These are phyloP conservation scores for Albula glossodonta DNA, from an alignment of 2,113 vertebrate genomes.

Conservation along the genomic window DNA sequence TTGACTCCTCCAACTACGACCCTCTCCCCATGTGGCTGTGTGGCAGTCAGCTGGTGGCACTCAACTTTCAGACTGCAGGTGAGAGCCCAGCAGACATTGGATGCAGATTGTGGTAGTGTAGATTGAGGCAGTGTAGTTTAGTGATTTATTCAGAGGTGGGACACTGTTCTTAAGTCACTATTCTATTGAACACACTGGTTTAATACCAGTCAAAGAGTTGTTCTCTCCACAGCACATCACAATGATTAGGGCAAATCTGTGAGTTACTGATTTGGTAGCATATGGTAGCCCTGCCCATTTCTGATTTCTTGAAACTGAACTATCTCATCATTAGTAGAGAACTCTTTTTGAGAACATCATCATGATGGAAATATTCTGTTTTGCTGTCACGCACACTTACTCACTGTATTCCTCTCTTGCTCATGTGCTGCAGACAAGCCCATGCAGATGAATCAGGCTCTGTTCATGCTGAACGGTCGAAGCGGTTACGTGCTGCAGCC, in stretches of 20 bases:
- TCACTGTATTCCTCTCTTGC: neutral
- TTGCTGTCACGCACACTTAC: neutral
- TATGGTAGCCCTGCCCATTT: too few species aligned
- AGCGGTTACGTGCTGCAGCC: constrained; percentile 95
- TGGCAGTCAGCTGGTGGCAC: constrained; percentile 93
- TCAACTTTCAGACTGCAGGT: constrained; percentile 99
- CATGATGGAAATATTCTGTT: neutral
- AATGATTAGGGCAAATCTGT: too few species aligned
- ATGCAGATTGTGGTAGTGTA: too few species aligned
- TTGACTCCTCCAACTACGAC: constrained; percentile 98
- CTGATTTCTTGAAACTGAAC: too few species aligned
- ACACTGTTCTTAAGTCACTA: too few species aligned
- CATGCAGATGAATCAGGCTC: constrained; percentile 99
- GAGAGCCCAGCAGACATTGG: constrained; percentile 21
- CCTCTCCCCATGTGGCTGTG: constrained; percentile 98
- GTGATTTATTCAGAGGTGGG: too few species aligned
- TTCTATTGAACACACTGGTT: too few species aligned
- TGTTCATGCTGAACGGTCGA: constrained; percentile 89
- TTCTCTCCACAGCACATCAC: too few species aligned
- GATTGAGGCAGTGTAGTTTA: too few species aligned
- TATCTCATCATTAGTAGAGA: too few species aligned
- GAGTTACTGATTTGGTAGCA: too few species aligned
- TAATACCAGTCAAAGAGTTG: too few species aligned
- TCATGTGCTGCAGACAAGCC: constrained; percentile 81
- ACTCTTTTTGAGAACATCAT: neutral